Evolutionary conservation across 2,113 vertebrate species (phyloP).

Genomic region (Anguilla japonica): DNA sequence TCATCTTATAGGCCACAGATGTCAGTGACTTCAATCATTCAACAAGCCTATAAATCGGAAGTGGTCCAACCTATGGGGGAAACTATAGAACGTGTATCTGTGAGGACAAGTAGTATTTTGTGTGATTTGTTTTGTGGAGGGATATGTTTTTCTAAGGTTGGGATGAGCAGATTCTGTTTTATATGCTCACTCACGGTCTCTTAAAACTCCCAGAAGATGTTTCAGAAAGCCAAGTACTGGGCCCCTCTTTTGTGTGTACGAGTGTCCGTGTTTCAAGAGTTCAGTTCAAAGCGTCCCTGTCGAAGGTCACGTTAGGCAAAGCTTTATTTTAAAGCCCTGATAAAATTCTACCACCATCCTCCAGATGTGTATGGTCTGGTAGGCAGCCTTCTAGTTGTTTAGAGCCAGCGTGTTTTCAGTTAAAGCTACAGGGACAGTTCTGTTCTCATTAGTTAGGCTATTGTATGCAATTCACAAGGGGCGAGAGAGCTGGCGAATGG

Average conservation of each 20-base stretch:
- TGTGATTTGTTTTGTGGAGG: background rate
- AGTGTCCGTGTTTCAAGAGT: background rate
- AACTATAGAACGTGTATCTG: background rate
- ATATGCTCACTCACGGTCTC: background rate
- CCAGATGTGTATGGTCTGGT: background rate
- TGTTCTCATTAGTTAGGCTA: background rate
- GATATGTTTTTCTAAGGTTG: background rate
- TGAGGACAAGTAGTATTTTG: background rate
- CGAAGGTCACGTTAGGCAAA: background rate
- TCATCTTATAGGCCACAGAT: background rate
- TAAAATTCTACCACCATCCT: background rate
- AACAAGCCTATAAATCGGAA: background rate
- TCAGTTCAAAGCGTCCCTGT: background rate
- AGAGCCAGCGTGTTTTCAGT: background rate
- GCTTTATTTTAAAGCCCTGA: background rate
- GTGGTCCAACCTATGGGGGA: background rate
- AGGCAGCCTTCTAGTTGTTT: background rate
- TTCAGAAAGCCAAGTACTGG: background rate
- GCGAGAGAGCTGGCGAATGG: background rate
- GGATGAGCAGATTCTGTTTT: background rate
- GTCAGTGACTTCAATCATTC: background rate
- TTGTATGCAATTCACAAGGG: background rate
- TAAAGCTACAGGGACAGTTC: background rate
- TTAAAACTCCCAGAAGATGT: background rate
- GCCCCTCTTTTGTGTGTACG: background rate